phyloP scores from a whole-genome alignment of 1,140 invertebrate species.

The Proales similis region DNA sequence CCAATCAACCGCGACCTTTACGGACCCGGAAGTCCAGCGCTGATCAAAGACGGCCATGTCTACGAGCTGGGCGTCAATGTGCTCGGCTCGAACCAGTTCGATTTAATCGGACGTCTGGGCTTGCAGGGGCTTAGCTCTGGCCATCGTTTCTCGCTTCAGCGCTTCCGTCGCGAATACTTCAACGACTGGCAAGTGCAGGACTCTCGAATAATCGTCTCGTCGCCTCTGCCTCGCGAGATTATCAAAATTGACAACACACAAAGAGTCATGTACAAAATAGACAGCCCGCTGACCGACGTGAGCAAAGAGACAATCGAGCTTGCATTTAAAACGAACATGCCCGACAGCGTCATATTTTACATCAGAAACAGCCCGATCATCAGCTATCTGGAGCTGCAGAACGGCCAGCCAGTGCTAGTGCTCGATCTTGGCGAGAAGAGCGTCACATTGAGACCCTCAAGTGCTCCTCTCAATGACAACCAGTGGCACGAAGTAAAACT shows the following conservation, averaged over 20 bases:
- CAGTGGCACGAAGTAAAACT: conserved; percentile 35
- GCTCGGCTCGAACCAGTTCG: neutral
- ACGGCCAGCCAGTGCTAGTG: conserved; percentile 25
- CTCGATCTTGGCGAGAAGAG: conserved; percentile 18
- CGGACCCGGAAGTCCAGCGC: too few species aligned
- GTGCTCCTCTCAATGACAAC: conserved; percentile 21
- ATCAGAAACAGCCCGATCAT: conserved; percentile 22
- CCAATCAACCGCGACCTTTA: conserved; percentile 32
- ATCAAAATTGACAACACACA: conserved; percentile 31
- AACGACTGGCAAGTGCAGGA: conserved; percentile 8
- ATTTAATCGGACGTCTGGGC: too few species aligned
- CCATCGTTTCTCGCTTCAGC: conserved; percentile 19
- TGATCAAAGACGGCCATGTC: too few species aligned
- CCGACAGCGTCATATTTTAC: conserved; percentile 20
- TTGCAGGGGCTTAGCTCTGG: too few species aligned
- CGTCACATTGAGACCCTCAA: conserved; percentile 16
- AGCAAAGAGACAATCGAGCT: conserved; percentile 29
- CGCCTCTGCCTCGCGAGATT: conserved; percentile 18
- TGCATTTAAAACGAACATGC: conserved; percentile 14
- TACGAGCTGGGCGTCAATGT: neutral
- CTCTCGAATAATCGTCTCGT: conserved; percentile 20
- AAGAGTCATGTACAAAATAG: conserved; percentile 36
- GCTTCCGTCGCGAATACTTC: conserved; percentile 7
- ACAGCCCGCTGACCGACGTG: conserved; percentile 18
- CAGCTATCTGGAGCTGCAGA: conserved; percentile 16